Evolutionary conservation across 2,888 invertebrate species (phyloP).

Genomic region (Eudemis profundana): DNA sequence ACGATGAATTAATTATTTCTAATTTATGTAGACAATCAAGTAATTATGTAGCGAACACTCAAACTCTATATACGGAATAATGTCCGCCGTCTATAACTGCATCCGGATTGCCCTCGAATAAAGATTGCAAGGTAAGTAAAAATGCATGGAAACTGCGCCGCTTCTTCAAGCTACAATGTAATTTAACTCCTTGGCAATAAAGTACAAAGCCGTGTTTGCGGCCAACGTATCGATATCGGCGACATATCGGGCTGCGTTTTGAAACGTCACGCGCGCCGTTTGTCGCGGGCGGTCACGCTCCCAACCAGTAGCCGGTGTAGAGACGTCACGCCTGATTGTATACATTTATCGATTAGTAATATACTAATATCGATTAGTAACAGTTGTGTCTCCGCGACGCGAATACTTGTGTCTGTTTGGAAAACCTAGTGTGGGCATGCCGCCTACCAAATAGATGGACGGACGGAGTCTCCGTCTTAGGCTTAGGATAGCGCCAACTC

Average conservation of each 20-base stretch:
- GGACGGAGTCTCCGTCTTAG: no score
- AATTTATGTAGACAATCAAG: no score
- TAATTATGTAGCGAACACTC: no score
- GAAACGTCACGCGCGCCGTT: constrained; percentile 78
- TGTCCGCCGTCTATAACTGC: constrained; percentile 1
- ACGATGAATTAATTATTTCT: no score
- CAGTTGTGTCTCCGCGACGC: no score
- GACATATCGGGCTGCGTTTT: constrained; percentile 72
- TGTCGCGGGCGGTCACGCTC: constrained; percentile 80
- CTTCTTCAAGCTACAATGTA: constrained; percentile 1
- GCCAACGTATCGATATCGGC: constrained; percentile 67
- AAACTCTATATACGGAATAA: background rate
- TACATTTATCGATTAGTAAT: constrained; percentile 55
- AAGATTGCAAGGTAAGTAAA: constrained; percentile 26
- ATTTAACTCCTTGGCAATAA: background rate
- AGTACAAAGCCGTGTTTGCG: background rate
- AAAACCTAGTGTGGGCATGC: no score
- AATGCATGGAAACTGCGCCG: constrained; percentile 11
- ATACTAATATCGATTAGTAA: background rate
- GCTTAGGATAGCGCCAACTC: no score
- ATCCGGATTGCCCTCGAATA: constrained; percentile 30
- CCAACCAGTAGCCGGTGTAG: constrained; percentile 72
- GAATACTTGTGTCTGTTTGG: no score
- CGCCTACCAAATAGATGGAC: no score
- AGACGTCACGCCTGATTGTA: constrained; percentile 55